Percentiles rank a stretch among this genome's conserved stretches.
phyloP scores from a whole-genome alignment of 2,797 vertebrate species.

The Macrochelys suwanniensis region DNA sequence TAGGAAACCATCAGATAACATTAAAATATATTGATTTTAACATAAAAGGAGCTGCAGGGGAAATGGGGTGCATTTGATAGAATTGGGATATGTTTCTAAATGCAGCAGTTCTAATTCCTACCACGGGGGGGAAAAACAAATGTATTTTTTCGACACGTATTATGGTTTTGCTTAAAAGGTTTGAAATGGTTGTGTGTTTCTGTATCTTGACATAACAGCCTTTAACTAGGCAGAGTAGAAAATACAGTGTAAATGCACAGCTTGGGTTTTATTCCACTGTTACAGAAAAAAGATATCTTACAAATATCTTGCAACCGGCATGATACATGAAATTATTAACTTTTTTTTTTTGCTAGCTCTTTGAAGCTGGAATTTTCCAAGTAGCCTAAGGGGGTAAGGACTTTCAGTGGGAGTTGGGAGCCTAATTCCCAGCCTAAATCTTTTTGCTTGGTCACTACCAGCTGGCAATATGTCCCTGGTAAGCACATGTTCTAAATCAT shows the following conservation, averaged over 20 bases:
- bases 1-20: conserved; percentile 86
- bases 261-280: not conserved
- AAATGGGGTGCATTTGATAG: conserved; percentile 69
- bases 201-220: not conserved
- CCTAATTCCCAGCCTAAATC: conserved; percentile 45
- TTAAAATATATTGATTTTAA: conserved; percentile 81
- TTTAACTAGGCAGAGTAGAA: conserved; percentile 34
- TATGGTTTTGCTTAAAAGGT: conserved; percentile 23
- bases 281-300: not conserved
- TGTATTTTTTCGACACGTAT: conserved; percentile 9
- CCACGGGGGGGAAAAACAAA: not conserved
- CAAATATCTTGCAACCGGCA: conserved; percentile 24
- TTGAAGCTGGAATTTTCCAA: conserved; percentile 45
- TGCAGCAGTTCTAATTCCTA: conserved; percentile 62
- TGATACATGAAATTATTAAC: not conserved
- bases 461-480: not conserved
- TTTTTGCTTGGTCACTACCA: conserved; percentile 51
- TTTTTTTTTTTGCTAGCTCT: conserved; percentile 2
- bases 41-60: conserved; percentile 80
- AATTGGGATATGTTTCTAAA: conserved; percentile 71
- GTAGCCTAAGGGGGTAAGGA: not conserved
- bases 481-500: conserved; percentile 26
- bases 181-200: not conserved
- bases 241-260: conserved; percentile 22
- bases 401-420: conserved; percentile 13